Conservation (phyloP, 2,113 vertebrate genomes). For the Fulmarus glacialis region DNA sequence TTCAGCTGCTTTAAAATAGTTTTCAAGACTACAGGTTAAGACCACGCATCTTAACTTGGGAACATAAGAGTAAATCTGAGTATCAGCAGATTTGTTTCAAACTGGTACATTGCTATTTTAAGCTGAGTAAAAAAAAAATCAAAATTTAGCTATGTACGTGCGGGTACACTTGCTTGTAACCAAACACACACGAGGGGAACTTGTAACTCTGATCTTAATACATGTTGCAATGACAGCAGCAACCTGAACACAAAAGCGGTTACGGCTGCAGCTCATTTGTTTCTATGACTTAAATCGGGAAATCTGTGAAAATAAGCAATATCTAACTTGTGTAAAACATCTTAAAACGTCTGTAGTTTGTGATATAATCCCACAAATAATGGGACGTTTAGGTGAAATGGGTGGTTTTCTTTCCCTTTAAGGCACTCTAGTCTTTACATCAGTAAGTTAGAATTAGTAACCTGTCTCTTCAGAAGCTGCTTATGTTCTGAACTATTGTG, state of each 20-base stretch:
- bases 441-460: background rate
- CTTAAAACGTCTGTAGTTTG: background rate
- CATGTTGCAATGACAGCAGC: background rate
- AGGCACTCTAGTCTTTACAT: background rate
- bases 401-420: background rate
- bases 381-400: background rate
- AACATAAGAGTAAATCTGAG: background rate
- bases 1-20: background rate
- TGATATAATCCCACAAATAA: background rate
- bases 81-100: background rate
- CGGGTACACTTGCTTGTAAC: background rate
- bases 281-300: background rate
- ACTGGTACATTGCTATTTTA: background rate
- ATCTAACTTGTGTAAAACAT: background rate
- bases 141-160: background rate
- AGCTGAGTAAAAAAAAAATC: background rate
- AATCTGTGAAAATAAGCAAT: constrained; percentile 25
- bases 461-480: background rate
- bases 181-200: background rate
- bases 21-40: background rate
- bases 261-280: background rate
- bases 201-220: background rate
- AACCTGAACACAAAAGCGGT: background rate
- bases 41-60: background rate
- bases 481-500: background rate